These are phyloP conservation scores for Lithobates sylvaticus DNA, from an alignment of 2,797 vertebrate species.

Conservation along the genomic window DNA sequence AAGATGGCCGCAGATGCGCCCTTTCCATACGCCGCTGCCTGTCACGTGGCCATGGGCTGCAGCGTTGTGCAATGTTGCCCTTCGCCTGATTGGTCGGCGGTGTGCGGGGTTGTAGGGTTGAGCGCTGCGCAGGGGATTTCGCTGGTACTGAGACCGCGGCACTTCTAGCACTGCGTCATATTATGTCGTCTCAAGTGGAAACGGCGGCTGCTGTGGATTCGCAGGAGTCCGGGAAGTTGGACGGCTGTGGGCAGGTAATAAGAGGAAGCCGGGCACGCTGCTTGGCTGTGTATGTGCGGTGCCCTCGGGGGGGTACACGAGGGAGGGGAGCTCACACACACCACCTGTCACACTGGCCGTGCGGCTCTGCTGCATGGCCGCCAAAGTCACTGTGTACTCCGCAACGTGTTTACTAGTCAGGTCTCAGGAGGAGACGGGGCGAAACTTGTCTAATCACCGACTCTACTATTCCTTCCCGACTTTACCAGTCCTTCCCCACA, in stretches of 20 bases:
- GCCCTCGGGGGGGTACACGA: conserved; percentile 5
- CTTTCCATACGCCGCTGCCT: background rate
- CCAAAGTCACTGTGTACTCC: background rate
- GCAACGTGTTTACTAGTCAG: background rate
- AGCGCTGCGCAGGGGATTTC: conserved; percentile 21
- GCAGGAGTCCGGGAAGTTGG: background rate
- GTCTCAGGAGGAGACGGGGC: background rate
- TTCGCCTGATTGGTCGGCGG: conserved; percentile 45
- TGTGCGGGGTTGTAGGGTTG: background rate
- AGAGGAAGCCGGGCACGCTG: background rate
- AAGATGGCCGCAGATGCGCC: background rate
- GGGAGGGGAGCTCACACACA: conserved; percentile 5
- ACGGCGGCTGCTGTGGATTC: background rate
- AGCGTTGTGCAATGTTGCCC: conserved; percentile 36
- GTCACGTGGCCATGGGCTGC: conserved; percentile 14
- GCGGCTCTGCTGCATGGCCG: background rate
- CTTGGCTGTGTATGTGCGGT: background rate
- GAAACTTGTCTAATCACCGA: too few species aligned
- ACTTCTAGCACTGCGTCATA: conserved; percentile 30
- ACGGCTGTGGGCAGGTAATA: conserved; percentile 10
- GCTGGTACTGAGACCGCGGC: conserved; percentile 46
- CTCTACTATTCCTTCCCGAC: too few species aligned
- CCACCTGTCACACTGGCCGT: conserved; percentile 27
- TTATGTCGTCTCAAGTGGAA: conserved; percentile 23
- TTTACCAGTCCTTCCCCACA: too few species aligned